phyloP scores from a whole-genome alignment of 2,113 vertebrate genomes.

The Ictalurus furcatus region DNA sequence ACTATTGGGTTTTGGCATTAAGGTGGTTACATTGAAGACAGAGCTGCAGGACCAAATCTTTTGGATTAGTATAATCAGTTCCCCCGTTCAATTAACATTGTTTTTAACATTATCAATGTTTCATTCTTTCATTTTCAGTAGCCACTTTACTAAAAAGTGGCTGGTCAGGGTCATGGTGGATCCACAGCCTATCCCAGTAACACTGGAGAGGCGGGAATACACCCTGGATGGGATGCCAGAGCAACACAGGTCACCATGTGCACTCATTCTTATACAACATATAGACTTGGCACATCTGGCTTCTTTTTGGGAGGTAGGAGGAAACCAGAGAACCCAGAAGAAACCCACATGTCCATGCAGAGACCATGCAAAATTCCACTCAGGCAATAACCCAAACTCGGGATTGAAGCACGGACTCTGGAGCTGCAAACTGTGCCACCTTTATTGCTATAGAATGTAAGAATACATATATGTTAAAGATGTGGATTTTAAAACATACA shows the following conservation, averaged over 20 bases:
- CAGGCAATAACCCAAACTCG: not conserved
- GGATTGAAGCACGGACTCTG: not conserved
- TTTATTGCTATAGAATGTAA: not conserved
- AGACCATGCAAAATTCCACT: not conserved
- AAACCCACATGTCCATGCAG: not conserved
- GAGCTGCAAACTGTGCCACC: not conserved
- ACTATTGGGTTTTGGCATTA: not conserved
- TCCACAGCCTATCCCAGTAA: not conserved
- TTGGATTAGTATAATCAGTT: not conserved
- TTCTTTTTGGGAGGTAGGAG: not conserved
- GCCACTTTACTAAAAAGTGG: not conserved
- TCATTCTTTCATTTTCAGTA: not conserved
- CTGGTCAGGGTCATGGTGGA: not conserved
- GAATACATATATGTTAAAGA: not conserved
- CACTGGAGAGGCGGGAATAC: not conserved
- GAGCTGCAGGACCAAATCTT: not conserved
- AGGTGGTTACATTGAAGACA: not conserved
- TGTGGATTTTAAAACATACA: not conserved
- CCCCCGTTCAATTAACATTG: not conserved
- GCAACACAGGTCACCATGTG: not conserved
- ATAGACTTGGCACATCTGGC: not conserved
- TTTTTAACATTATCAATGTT: not conserved
- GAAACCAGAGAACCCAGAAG: not conserved
- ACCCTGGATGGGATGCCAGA: not conserved
- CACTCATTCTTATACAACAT: not conserved